Conservation (phyloP, 2,113 vertebrate species). For the Garra rufa region DNA sequence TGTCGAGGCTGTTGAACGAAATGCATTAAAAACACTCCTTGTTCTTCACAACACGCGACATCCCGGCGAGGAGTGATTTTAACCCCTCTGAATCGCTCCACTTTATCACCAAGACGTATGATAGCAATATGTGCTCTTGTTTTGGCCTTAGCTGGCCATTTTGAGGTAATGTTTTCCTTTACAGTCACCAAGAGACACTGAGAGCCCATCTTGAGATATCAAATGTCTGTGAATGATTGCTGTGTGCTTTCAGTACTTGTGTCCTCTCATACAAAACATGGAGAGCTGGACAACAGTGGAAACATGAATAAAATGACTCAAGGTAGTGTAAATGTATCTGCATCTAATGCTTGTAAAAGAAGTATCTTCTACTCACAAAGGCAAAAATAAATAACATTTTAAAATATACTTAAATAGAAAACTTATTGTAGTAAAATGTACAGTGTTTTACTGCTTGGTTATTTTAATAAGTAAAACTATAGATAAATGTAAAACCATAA, state of each 20-base stretch:
- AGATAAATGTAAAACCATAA: too few species aligned
- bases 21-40: background rate
- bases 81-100: background rate
- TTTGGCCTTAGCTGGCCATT: background rate
- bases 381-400: background rate
- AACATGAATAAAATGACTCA: too few species aligned
- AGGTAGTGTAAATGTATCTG: background rate
- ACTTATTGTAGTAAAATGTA: background rate
- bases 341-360: too few species aligned
- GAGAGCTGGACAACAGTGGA: background rate
- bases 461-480: too few species aligned
- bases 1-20: slow-evolving; percentile 1
- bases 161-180: slow-evolving; percentile 5
- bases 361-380: background rate
- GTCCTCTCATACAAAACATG: background rate
- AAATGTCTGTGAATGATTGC: background rate
- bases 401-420: too few species aligned
- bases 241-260: background rate
- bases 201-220: slow-evolving; percentile 3
- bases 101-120: slow-evolving; percentile 12
- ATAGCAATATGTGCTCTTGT: slow-evolving; percentile 30
- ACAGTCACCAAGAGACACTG: slow-evolving; percentile 15
- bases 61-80: slow-evolving; percentile 13
- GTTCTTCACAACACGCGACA: background rate
- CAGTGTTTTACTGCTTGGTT: background rate